Evolutionary conservation across 2,113 vertebrate species (phyloP).

Genomic region (Cephalopterus ornatus): DNA sequence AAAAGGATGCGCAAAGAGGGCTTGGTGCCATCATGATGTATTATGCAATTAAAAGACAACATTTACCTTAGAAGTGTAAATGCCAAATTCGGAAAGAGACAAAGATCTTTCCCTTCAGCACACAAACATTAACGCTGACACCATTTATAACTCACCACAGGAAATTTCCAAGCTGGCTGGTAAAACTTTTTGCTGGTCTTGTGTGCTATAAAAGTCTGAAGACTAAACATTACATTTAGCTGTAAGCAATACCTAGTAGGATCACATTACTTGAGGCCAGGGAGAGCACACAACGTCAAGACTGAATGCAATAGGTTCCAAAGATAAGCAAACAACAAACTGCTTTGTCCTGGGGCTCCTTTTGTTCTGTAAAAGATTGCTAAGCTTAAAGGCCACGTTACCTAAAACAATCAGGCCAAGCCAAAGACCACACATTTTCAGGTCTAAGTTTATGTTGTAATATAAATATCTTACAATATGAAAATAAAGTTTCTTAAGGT

Average conservation of each 20-base stretch:
- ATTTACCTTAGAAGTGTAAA: background rate
- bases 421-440: background rate
- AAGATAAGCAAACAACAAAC: background rate
- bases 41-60: background rate
- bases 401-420: slow-evolving; percentile 10
- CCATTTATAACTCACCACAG: background rate
- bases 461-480: background rate
- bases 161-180: background rate
- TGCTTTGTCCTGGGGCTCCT: background rate
- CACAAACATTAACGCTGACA: background rate
- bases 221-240: background rate
- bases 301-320: background rate
- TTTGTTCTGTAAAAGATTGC: background rate
- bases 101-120: background rate
- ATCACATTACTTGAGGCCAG: background rate
- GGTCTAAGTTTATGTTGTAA: background rate
- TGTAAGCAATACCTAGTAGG: background rate
- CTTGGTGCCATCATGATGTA: background rate
- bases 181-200: background rate
- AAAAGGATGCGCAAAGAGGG: background rate
- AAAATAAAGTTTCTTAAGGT: background rate
- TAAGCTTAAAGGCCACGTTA: background rate
- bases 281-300: background rate
- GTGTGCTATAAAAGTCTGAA: background rate
- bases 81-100: background rate